Conservation (phyloP, 2,888 invertebrate species). For the Penaeus monodon region DNA sequence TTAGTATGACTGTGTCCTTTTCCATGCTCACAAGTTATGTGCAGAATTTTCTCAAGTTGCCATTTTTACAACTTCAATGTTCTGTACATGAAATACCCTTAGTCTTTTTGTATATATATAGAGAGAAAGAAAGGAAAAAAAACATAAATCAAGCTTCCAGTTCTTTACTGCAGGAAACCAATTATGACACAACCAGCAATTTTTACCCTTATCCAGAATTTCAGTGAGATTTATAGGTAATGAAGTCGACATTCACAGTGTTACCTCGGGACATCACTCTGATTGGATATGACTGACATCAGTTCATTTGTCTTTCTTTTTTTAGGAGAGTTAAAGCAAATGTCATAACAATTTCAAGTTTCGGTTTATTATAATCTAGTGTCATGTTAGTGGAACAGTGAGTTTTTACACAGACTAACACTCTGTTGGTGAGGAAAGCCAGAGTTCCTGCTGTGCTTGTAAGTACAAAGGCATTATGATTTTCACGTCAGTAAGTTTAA, state of each 20-base stretch:
- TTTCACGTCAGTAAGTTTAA: not conserved
- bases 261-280: too few species aligned
- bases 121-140: constrained; percentile 31
- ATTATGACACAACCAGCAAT: constrained; percentile 36
- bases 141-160: constrained; percentile 55
- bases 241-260: not conserved
- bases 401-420: too few species aligned
- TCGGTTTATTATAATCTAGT: too few species aligned
- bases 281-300: too few species aligned
- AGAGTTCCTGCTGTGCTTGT: constrained; percentile 35
- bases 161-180: constrained; percentile 56
- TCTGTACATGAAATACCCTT: constrained; percentile 52
- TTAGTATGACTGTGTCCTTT: not conserved
- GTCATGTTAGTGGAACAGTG: too few species aligned
- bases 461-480: constrained; percentile 54
- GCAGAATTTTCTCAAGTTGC: constrained; percentile 46
- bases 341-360: too few species aligned
- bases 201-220: constrained; percentile 29
- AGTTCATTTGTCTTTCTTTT: too few species aligned
- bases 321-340: too few species aligned
- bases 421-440: constrained; percentile 7
- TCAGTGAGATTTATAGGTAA: constrained; percentile 22
- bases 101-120: constrained; percentile 47
- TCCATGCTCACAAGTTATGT: constrained; percentile 51
- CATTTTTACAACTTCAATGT: constrained; percentile 50